Conservation (phyloP, 2,113 vertebrate genomes). For the Alaudala cheleensis region DNA sequence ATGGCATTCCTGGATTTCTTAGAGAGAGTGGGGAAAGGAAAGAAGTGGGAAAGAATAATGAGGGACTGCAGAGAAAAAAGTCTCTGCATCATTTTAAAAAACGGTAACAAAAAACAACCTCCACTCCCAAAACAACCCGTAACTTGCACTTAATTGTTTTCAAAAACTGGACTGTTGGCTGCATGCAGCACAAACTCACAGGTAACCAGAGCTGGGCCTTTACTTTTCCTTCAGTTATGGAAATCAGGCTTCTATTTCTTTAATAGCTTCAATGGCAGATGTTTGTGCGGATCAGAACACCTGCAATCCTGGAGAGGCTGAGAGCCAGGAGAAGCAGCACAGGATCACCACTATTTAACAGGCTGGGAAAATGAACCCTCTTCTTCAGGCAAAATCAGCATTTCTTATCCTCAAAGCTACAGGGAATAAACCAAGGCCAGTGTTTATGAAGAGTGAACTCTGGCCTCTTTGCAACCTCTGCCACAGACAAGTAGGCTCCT, state of each 20-base stretch:
- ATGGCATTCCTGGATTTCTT: conserved; percentile 36
- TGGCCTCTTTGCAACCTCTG: background rate
- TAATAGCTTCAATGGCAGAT: background rate
- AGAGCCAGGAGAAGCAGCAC: background rate
- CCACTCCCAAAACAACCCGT: background rate
- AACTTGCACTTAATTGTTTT: background rate
- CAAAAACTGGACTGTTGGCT: background rate
- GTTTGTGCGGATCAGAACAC: background rate
- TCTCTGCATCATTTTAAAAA: background rate
- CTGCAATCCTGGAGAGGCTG: background rate
- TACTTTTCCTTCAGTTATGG: background rate
- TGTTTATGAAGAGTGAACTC: background rate
- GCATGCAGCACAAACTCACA: background rate
- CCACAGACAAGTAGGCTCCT: background rate
- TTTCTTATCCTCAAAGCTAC: background rate
- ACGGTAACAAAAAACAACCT: background rate
- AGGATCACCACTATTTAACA: background rate
- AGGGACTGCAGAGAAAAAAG: background rate
- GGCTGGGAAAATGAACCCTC: background rate
- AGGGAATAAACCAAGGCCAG: background rate
- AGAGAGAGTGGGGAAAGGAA: background rate
- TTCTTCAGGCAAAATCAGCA: background rate
- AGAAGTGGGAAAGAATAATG: background rate
- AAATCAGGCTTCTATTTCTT: background rate
- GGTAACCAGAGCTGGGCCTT: background rate